Evolutionary conservation across 1,140 invertebrate genomes (phyloP).

Genomic region (Phortica variegata): DNA sequence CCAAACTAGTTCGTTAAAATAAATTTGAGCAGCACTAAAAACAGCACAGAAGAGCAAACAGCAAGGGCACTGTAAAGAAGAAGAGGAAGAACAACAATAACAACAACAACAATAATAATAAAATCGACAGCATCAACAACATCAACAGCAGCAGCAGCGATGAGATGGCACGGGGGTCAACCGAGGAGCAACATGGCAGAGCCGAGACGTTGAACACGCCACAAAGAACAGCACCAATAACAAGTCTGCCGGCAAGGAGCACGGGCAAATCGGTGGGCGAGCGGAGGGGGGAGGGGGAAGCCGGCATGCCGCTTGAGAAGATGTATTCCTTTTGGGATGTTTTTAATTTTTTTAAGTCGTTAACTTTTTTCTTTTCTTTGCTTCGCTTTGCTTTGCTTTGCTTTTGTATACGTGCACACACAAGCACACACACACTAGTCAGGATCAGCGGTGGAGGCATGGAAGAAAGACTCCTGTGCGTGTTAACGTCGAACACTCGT

Average conservation of each 20-base stretch:
- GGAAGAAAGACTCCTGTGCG: slow-evolving; percentile 12
- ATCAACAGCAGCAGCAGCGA: too few species aligned
- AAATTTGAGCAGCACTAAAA: slow-evolving; percentile 54
- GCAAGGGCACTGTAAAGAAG: slow-evolving; percentile 1
- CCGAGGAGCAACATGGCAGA: slow-evolving; percentile 15
- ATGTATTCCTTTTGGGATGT: slow-evolving; percentile 55
- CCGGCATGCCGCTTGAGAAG: slow-evolving; percentile 35
- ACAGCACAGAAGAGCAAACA: slow-evolving; percentile 25
- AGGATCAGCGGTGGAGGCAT: slow-evolving; percentile 5
- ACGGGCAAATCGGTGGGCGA: not conserved
- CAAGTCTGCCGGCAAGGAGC: not conserved
- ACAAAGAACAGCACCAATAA: slow-evolving; percentile 34
- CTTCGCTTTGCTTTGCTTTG: slow-evolving; percentile 10
- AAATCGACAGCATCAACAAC: too few species aligned
- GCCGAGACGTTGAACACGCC: slow-evolving; percentile 24
- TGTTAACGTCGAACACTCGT: slow-evolving; percentile 8
- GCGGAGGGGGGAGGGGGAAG: slow-evolving; percentile 10
- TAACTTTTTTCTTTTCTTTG: slow-evolving; percentile 39
- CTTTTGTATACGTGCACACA: slow-evolving; percentile 43
- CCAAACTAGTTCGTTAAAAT: slow-evolving; percentile 55
- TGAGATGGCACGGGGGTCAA: too few species aligned
- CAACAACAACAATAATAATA: too few species aligned
- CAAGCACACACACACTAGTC: too few species aligned
- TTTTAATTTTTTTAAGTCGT: slow-evolving; percentile 55
- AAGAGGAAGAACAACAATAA: too few species aligned